phyloP scores from a whole-genome alignment of 2,888 invertebrate genomes.

The Galeopsomyia nigrocyanea region DNA sequence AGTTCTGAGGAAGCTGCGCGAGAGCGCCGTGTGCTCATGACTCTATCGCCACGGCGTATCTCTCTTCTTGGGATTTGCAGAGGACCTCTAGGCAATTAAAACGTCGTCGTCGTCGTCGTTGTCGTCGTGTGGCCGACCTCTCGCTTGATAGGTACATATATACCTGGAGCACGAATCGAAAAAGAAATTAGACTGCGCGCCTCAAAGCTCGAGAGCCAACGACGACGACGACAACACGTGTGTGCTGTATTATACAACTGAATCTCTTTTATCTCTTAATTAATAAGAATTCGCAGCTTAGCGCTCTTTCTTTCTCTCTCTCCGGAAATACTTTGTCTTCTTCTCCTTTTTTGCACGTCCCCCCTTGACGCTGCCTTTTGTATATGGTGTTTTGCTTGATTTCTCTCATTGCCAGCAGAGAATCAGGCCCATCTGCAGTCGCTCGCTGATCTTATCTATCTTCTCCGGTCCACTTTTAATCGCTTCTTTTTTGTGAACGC shows the following conservation, averaged over 20 bases:
- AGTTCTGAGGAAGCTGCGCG: too few species aligned
- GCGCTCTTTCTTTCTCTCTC: conserved; percentile 2
- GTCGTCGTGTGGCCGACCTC: conserved; percentile 49
- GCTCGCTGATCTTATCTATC: too few species aligned
- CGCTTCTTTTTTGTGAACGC: too few species aligned
- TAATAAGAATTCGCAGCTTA: conserved; percentile 22
- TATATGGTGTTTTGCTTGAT: background rate
- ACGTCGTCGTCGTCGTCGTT: conserved; percentile 50
- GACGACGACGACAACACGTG: background rate
- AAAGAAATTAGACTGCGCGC: conserved; percentile 40
- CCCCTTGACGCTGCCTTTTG: background rate
- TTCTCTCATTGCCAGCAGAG: background rate
- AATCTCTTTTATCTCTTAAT: conserved; percentile 47
- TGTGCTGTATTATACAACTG: too few species aligned
- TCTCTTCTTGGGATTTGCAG: conserved; percentile 46
- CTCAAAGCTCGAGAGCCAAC: conserved; percentile 17
- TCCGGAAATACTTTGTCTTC: conserved; percentile 19
- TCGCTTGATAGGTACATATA: background rate
- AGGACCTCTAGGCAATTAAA: conserved; percentile 62
- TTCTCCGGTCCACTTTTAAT: too few species aligned
- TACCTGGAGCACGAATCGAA: background rate
- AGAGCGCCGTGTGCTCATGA: conserved; percentile 5
- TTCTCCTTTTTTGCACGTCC: background rate
- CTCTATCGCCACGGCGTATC: conserved; percentile 38
- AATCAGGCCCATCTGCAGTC: too few species aligned